These are phyloP conservation scores for Holothuria leucospilota DNA, from an alignment of 53 echinoderm and acorn worm genomes.

Conservation along the genomic window DNA sequence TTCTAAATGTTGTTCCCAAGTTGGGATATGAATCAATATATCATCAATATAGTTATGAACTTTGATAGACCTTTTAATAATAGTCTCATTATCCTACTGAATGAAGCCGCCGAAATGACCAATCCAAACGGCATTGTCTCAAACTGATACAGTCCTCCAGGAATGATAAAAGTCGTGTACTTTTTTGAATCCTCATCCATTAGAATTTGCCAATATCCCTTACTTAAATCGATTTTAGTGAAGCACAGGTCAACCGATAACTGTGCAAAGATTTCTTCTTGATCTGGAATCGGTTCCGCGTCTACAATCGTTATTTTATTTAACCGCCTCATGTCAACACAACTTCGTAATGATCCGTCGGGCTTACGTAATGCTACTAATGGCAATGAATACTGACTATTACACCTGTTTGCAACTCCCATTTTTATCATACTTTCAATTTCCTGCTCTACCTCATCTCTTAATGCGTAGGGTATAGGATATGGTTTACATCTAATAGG, in stretches of 20 bases:
- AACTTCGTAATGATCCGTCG: conserved; percentile 52
- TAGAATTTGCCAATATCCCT: conserved; percentile 76
- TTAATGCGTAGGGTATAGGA: conserved; percentile 56
- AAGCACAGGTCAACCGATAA: conserved; percentile 35
- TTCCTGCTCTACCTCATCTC: conserved; percentile 55
- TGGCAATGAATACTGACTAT: conserved; percentile 59
- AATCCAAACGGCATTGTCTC: conserved; percentile 79
- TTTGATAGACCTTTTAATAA: conserved; percentile 59
- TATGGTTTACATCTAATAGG: conserved; percentile 64
- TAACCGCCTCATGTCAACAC: conserved; percentile 56
- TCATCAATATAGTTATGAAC: conserved; percentile 75
- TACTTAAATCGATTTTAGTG: conserved; percentile 61
- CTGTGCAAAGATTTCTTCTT: conserved; percentile 57
- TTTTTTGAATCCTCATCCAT: conserved; percentile 60
- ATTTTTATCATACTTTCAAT: conserved; percentile 53
- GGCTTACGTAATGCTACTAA: conserved; percentile 45
- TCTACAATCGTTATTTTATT: conserved; percentile 55
- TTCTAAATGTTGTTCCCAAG: conserved; percentile 67
- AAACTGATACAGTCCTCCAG: conserved; percentile 66
- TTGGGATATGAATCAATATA: conserved; percentile 64
- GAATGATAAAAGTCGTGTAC: conserved; percentile 66
- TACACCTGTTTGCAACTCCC: conserved; percentile 32
- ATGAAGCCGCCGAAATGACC: conserved; percentile 70
- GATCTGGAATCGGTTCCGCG: conserved; percentile 56
- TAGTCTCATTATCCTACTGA: conserved; percentile 64